These are phyloP conservation scores for Drosophila nr. perissopoda DNA, from an alignment of 2,888 invertebrate species.

Conservation along the genomic window DNA sequence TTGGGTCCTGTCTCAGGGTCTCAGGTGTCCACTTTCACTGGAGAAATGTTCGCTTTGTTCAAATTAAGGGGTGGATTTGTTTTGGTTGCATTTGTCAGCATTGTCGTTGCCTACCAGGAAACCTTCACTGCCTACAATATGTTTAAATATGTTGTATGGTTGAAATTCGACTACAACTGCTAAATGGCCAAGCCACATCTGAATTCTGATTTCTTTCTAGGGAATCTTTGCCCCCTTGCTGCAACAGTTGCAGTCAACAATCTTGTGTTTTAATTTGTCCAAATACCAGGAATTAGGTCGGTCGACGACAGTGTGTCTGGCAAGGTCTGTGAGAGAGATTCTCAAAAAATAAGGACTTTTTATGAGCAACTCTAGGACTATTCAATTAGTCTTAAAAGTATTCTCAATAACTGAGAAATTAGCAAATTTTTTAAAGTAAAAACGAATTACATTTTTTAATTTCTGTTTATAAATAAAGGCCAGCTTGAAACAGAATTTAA, in stretches of 20 bases:
- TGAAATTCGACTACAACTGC: conserved; percentile 61
- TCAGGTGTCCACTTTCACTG: conserved; percentile 72
- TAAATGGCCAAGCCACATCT: conserved; percentile 22
- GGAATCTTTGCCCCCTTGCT: conserved; percentile 40
- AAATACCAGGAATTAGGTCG: conserved; percentile 46
- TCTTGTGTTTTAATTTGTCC: conserved; percentile 53
- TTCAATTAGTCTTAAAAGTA: not conserved
- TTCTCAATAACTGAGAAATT: not conserved
- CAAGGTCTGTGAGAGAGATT: not conserved
- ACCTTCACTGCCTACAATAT: conserved; percentile 50
- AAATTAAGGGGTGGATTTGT: conserved; percentile 78
- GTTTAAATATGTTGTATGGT: conserved; percentile 37
- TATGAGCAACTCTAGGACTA: not conserved
- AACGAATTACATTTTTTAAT: not conserved
- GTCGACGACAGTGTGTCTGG: conserved; percentile 54
- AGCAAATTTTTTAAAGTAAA: not conserved
- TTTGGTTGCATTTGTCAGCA: conserved; percentile 79
- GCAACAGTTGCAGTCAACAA: conserved; percentile 61
- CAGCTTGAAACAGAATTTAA: not conserved
- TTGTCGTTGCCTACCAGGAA: conserved; percentile 19
- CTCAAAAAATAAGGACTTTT: not conserved
- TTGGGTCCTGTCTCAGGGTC: conserved; percentile 55
- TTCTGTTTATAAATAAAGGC: not conserved
- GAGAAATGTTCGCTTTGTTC: conserved; percentile 29
- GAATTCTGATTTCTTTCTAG: conserved; percentile 38